A percentile compares a stretch with the other conserved stretches of the same genome.
Evolutionary conservation across 92 coral and sea anemone species (phyloP).

Genomic region (Zoanthus sansibaricus): DNA sequence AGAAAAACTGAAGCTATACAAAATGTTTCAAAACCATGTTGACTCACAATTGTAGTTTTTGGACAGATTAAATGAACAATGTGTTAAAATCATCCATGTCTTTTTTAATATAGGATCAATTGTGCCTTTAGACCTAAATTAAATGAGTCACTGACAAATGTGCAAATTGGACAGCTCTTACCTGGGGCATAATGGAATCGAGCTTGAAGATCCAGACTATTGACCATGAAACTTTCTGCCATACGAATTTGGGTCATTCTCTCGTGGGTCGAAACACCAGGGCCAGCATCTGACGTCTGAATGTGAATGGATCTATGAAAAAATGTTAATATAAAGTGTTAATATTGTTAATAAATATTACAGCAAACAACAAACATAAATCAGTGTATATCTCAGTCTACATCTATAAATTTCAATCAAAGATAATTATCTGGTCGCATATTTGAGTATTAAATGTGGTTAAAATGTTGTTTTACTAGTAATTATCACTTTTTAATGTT

Average conservation of each 20-base stretch:
- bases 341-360: background rate
- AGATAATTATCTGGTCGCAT: background rate
- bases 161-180: background rate
- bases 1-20: too few relatives aligned
- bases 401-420: background rate
- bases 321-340: background rate
- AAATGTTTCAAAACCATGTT: too few relatives aligned
- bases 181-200: conserved; percentile 59
- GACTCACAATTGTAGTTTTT: too few relatives aligned
- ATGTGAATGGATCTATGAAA: conserved; percentile 24
- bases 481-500: conserved; percentile 4
- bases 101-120: too few relatives aligned
- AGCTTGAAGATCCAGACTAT: conserved; percentile 46
- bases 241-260: conserved; percentile 46
- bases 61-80: too few relatives aligned
- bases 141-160: too few relatives aligned
- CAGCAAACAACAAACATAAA: background rate
- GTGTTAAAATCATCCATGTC: too few relatives aligned
- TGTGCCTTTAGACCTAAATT: too few relatives aligned
- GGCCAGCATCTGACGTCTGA: conserved; percentile 57
- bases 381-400: conserved; percentile 13
- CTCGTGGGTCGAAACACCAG: conserved; percentile 60
- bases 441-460: background rate
- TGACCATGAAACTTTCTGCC: conserved; percentile 56
- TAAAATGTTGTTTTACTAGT: background rate